Evolutionary conservation across 2,888 invertebrate species (phyloP), one percentile per base, ranked within the genome.

Genomic region (Meghimatium bilineatum): DNA sequence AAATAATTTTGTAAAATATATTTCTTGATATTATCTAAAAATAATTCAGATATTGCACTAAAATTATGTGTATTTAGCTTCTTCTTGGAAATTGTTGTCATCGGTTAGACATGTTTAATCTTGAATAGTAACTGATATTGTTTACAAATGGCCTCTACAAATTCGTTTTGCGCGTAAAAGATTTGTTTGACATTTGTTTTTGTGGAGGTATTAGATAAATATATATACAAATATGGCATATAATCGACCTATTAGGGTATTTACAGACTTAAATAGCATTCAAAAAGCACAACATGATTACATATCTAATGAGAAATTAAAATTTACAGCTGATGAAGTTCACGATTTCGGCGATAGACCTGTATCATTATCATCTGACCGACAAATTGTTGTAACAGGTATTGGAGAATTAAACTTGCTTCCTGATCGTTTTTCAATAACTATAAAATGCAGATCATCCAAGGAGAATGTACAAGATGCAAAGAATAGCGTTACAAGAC

Each of bases 391-490:
- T 83, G 92, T 92, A 12, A 89, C 89, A 74, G 92, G 91, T 6
- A 88, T 91, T 23, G 92, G 92, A 29, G 92, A 92, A 84, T 88
- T 91, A 36, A 88, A 88, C 6, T 82, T 90, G n/a, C 89, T 89
- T 12, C 92, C 92, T n/a, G 92, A 92, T 83, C 86, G 91, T 72
- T 91, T 90, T 72, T 86, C 89, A 69, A 86, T 92, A 8, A 88
- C 89, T 10, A 87, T 92, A 14, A 88, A 86, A 81, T 88, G 91
- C 26, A 86, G 86, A 44, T 89, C 90, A 79, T 86, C 86, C 44
- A 93, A 93, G 83, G 90, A 90, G 52, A 89, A 88, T 85, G 90
- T 88, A 12, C 89, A 91, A 60, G 93, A 93, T 82, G 92, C 90
- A 2, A 92, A 92, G 86, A 91, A 90, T 77, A 93, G 93, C 85